Evolutionary conservation across 1,140 invertebrate genomes (phyloP), one percentile per base, ranked within the genome.

Genomic region (Thaumetopoea pityocampa): DNA sequence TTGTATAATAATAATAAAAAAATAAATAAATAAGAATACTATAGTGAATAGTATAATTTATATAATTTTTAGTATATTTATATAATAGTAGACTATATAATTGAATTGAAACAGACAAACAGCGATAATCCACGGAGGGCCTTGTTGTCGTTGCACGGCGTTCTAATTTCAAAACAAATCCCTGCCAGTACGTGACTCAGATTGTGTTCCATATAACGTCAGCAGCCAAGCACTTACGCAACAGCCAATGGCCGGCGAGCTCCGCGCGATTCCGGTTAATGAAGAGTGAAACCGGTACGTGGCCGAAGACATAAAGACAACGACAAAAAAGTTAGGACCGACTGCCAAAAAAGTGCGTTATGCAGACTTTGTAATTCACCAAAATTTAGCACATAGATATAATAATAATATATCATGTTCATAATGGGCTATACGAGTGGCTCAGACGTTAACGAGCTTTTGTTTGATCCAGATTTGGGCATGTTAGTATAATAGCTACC

Each of bases 161-260:
- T 69, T 74, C 67, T 66, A 69, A 74, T 81, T 81, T 77, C 77
- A 77, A 78, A 81, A 81, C 77, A 81, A 81, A 81, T 79, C 72
- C 70, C 68, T 67, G 54, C 63, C 55, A 64, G 63, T 77, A 77
- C 74, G 77, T 81, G 77, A 81, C 70, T 81, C 74, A 79, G 70
- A 74, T 77, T 74, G 58, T 78, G 69, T 73, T 77, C 57, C 51
- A 57, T 58, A 57, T 60, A 63, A 68, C 67, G 60, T 71, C 63
- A 72, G 58, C 73, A 73, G 64, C 61, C 66, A 69, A 68, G 61
- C 51, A 62, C 65, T 81, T 81, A 64, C 64, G 68, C 67, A 64
- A 64, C 46, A 60, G 65, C 60, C 51, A 53, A 32, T 48, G 40
- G 41, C 42, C 51, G 41, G 50, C 51, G 22, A 46, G 37, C 36